These are phyloP conservation scores for Oxygymnocypris stewartii DNA, from an alignment of 2,113 vertebrate genomes.

Conservation along the genomic window DNA sequence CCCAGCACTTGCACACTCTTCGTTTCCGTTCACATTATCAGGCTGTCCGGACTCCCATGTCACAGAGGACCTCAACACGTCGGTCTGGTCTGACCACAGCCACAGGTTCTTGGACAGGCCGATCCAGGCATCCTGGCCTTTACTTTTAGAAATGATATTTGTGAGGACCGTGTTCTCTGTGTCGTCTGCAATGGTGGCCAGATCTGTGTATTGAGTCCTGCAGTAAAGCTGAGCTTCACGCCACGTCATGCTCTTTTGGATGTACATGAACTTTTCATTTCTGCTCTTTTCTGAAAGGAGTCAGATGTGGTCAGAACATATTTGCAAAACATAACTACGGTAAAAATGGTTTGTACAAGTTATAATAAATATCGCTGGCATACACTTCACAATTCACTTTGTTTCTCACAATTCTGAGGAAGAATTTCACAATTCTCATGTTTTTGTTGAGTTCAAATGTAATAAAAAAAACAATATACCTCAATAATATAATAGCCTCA, in stretches of 20 bases:
- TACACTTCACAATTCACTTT: too few species aligned
- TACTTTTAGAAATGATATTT: accelerated
- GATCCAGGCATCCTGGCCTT: not conserved
- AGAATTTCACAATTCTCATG: too few species aligned
- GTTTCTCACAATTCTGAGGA: too few species aligned
- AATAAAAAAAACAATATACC: too few species aligned
- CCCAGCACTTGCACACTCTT: not conserved
- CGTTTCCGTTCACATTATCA: not conserved
- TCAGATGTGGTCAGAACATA: not conserved
- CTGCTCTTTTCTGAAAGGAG: not conserved
- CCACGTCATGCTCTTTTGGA: not conserved
- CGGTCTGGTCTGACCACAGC: conserved; percentile 7
- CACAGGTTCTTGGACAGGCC: conserved; percentile 16
- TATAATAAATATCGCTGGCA: too few species aligned
- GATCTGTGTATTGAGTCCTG: not conserved
- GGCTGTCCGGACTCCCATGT: not conserved
- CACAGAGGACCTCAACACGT: not conserved
- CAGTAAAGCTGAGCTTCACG: conserved; percentile 8
- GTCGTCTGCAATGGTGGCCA: not conserved
- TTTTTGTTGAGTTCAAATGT: too few species aligned
- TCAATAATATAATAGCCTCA: too few species aligned
- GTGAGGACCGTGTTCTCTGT: not conserved
- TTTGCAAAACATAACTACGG: too few species aligned
- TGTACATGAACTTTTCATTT: not conserved
- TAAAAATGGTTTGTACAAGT: too few species aligned